Conservation (phyloP, 2,113 vertebrate genomes). For the Sylvietta virens region DNA sequence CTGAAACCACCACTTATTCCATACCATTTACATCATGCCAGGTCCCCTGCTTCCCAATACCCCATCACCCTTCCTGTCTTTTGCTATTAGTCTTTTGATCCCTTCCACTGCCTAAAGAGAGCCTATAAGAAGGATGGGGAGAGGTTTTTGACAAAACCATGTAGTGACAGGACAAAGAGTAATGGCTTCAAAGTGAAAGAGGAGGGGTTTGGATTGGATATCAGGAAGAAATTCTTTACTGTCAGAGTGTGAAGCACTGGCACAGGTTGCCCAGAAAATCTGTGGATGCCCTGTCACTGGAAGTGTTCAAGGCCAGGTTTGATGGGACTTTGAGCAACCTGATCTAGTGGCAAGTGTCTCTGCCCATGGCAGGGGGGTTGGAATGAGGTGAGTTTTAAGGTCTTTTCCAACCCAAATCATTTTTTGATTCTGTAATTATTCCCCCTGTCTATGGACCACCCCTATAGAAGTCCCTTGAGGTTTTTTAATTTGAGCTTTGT, state of each 20-base stretch:
- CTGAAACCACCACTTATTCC: background rate
- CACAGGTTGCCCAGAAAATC: background rate
- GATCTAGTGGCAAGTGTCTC: background rate
- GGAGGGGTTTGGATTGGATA: rapidly evolving
- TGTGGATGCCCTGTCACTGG: background rate
- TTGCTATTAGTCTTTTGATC: background rate
- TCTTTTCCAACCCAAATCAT: background rate
- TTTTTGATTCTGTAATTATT: background rate
- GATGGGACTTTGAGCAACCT: background rate
- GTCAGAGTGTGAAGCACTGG: background rate
- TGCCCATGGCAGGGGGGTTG: background rate
- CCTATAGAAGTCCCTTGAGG: background rate
- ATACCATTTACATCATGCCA: background rate
- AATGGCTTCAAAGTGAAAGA: background rate
- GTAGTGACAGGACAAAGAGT: background rate
- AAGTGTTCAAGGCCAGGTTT: background rate
- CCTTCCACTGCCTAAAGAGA: background rate
- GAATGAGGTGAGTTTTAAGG: background rate
- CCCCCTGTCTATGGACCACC: background rate
- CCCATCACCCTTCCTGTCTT: background rate
- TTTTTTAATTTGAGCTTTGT: background rate
- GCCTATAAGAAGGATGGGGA: background rate
- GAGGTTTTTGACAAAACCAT: background rate
- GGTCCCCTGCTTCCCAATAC: background rate
- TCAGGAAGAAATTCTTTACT: background rate